Conservation (phyloP, 2,113 vertebrate species). For the Sylvia atricapilla region DNA sequence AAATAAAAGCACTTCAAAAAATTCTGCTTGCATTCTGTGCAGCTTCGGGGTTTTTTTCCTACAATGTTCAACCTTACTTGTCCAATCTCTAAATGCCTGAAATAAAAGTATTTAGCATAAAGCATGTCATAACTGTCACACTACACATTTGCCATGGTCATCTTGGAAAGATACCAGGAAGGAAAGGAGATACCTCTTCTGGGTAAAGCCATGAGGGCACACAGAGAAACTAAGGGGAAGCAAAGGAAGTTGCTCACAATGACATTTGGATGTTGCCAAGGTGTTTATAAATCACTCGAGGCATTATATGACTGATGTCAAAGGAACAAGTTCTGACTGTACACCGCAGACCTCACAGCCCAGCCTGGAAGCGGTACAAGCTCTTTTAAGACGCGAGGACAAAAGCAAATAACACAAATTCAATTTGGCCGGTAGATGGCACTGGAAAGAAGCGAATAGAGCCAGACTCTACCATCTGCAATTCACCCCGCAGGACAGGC, state of each 20-base stretch:
- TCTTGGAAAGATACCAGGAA: background rate
- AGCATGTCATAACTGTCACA: background rate
- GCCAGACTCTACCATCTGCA: background rate
- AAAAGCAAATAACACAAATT: background rate
- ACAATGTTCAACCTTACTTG: background rate
- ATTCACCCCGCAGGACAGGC: background rate
- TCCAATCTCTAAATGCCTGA: background rate
- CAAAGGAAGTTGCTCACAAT: background rate
- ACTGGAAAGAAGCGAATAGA: background rate
- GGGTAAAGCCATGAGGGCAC: background rate
- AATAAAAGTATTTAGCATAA: background rate
- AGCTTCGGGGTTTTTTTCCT: background rate
- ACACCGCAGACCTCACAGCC: background rate
- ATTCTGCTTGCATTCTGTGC: background rate
- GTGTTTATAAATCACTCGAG: background rate
- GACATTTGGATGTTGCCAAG: background rate
- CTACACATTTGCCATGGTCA: background rate
- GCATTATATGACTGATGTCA: background rate
- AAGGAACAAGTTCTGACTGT: background rate
- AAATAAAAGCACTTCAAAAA: background rate
- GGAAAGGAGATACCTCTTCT: background rate
- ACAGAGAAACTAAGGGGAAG: background rate
- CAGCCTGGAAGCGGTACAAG: background rate
- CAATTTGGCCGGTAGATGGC: conserved; percentile 46
- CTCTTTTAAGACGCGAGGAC: background rate